A percentile compares a stretch with the other conserved stretches of the same genome.
phyloP scores from a whole-genome alignment of 2,888 invertebrate species.

The Rhamphomyia laevipes region DNA sequence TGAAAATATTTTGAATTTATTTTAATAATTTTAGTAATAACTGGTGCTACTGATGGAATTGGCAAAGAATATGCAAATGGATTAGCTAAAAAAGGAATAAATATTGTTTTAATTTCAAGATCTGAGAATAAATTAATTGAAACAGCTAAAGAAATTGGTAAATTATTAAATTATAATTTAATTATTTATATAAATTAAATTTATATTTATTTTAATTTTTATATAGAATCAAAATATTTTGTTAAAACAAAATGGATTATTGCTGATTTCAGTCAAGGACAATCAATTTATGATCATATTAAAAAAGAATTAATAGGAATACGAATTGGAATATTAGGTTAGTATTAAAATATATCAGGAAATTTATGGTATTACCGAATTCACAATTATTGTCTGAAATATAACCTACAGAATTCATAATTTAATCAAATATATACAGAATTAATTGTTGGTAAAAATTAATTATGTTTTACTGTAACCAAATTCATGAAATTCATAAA shows the following conservation, averaged over 20 bases:
- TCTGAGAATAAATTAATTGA: conserved; percentile 57
- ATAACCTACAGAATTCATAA: no score
- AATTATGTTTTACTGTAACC: no score
- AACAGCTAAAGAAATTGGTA: conserved; percentile 63
- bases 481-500: no score
- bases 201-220: no score
- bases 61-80: conserved; percentile 78
- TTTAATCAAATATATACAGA: no score
- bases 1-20: not conserved
- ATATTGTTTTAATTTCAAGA: conserved; percentile 70
- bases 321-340: conserved; percentile 70
- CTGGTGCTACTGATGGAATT: conserved; percentile 84
- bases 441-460: no score
- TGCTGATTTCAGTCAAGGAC: conserved; percentile 60
- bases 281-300: conserved; percentile 53
- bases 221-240: conserved; percentile 37
- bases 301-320: conserved; percentile 52
- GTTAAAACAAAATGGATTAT: conserved; percentile 54
- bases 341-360: no score
- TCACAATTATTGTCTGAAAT: no score
- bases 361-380: no score
- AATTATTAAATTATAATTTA: not conserved
- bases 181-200: not conserved
- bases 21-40: conserved; percentile 52
- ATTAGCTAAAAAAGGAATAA: conserved; percentile 63